Evolutionary conservation across 1,140 invertebrate genomes (phyloP).

Genomic region (Heliconius eleuchia): DNA sequence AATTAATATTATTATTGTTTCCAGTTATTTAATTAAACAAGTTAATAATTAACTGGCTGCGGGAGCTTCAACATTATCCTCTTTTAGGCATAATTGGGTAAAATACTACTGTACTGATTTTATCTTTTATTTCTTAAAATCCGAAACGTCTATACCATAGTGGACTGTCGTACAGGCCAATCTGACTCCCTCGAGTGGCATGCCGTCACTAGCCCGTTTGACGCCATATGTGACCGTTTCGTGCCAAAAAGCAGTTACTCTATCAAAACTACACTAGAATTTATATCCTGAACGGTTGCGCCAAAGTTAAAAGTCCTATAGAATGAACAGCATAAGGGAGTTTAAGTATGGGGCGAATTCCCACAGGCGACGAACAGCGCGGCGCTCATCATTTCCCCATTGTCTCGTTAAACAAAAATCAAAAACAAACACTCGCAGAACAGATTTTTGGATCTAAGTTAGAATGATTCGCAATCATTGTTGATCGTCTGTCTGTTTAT

Average conservation of each 20-base stretch:
- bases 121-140: background rate
- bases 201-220: conserved; percentile 74
- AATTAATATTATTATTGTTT: conserved; percentile 9
- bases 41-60: background rate
- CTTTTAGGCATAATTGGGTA: background rate
- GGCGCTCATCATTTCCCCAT: conserved; percentile 80
- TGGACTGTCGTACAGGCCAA: conserved; percentile 67
- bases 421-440: conserved; percentile 75
- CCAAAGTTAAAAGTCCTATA: conserved; percentile 54
- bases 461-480: conserved; percentile 72
- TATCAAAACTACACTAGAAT: conserved; percentile 39
- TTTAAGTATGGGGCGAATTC: conserved; percentile 72
- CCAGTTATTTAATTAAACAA: conserved; percentile 3
- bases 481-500: conserved; percentile 57
- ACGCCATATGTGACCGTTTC: conserved; percentile 71
- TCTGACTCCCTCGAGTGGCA: conserved; percentile 69
- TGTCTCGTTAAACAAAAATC: conserved; percentile 81
- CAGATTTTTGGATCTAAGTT: conserved; percentile 75
- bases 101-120: background rate
- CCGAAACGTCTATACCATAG: conserved; percentile 45
- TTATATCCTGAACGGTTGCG: conserved; percentile 45
- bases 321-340: conserved; percentile 44
- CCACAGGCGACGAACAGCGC: conserved; percentile 70
- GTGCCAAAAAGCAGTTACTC: conserved; percentile 52
- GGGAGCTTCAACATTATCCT: background rate